Evolutionary conservation across 2,113 vertebrate genomes (phyloP), one percentile per base, ranked within the genome.

Genomic region (Onychorhynchus coronatus): DNA sequence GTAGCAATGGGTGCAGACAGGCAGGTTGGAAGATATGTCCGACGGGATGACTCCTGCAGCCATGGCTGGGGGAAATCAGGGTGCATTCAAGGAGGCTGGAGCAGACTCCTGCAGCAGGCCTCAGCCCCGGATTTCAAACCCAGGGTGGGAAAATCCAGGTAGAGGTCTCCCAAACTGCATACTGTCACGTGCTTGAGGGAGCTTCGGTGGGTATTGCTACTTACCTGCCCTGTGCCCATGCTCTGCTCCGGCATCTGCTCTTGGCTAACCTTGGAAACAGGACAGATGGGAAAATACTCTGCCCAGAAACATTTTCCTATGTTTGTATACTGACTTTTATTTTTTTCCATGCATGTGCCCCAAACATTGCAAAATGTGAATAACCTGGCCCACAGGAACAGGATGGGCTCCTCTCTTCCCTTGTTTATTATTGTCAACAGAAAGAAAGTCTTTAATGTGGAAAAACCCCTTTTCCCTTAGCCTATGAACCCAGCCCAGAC

Each of bases 391-490:
- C 0, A 1, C 42, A 8, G 90, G 52, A 93, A 82, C 74, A 89
- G 86, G 92, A 91, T 59, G 6, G 3, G 52, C 52, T 91, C 65
- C 59, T 90, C 66, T 88, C 75, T 97, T 94, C 91, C 55, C 55
- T 84, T 44, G 22, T 85, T 94, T 88, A 73, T 97, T 81, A 31
- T 58, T 77, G 65, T 80, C 76, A 89, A 55, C 1, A 37, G 46
- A 68, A 49, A 88, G 70, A 96, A 95, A 79, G 30, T 37, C 86
- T 95, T 93, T 91, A 67, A 93, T 92, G 76, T 97, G 88, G 95
- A 89, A 92, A 95, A 93, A 11, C 3, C 5, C 5, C 55, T 74
- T 92, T 80, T 80, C 80, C 67, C 24, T 58, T 55, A 85, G 72
- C 82, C 49, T 73, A 44, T 67, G 88, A 88, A 33, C 73, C 33